Evolutionary conservation across 1,140 invertebrate species (phyloP).

Genomic region (Wasmannia auropunctata): DNA sequence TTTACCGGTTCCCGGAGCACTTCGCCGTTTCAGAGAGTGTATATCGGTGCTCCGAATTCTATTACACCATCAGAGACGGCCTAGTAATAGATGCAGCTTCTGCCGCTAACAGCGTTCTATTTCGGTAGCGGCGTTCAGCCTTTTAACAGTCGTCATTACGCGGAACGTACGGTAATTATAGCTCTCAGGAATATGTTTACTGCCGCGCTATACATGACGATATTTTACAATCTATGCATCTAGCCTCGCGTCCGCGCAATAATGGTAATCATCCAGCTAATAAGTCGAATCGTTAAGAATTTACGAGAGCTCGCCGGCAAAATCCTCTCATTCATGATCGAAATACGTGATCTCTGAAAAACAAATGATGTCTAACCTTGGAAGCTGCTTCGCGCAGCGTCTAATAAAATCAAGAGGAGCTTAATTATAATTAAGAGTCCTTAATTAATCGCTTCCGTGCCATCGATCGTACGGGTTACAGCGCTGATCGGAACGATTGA

Average conservation of each 20-base stretch:
- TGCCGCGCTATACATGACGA: background rate
- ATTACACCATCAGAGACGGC: background rate
- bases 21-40: slow-evolving; percentile 9
- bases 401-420: slow-evolving; percentile 10
- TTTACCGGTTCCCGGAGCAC: slow-evolving; percentile 30
- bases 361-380: background rate
- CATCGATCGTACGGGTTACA: slow-evolving; percentile 5
- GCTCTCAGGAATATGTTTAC: slow-evolving; percentile 28
- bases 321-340: background rate
- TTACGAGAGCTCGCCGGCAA: background rate
- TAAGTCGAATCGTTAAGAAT: background rate
- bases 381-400: background rate
- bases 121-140: slow-evolving; percentile 11
- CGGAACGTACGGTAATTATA: slow-evolving; percentile 31
- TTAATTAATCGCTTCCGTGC: background rate
- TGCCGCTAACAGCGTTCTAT: slow-evolving; percentile 22
- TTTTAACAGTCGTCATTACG: slow-evolving; percentile 41
- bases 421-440: slow-evolving; percentile 4
- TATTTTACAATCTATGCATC: slow-evolving; percentile 28
- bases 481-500: slow-evolving; percentile 32
- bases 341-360: background rate
- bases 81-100: slow-evolving; percentile 17
- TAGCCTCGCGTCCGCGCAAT: background rate
- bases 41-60: slow-evolving; percentile 30
- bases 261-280: slow-evolving; percentile 1